A percentile compares a stretch with the other conserved stretches of the same genome.
Evolutionary conservation across 2,797 vertebrate species (phyloP).

Genomic region (Galago senegalensis): DNA sequence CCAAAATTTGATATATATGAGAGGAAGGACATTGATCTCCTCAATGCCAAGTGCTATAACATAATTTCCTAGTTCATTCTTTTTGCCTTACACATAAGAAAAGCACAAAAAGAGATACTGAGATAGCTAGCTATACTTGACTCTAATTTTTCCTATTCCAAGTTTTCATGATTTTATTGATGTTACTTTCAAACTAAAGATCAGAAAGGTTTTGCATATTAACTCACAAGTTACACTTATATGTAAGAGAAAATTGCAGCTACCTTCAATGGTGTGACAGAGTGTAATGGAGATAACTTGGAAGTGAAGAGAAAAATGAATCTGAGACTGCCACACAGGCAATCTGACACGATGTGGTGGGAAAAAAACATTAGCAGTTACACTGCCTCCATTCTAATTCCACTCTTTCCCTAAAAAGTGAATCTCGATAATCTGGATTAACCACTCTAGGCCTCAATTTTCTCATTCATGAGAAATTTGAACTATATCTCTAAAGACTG

Average conservation of each 20-base stretch:
- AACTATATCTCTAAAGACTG: constrained; percentile 41
- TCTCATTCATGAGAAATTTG: constrained; percentile 51
- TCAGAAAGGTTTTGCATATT: constrained; percentile 51
- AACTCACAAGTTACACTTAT: background rate
- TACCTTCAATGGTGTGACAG: constrained; percentile 24
- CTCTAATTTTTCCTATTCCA: constrained; percentile 36
- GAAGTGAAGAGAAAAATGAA: background rate
- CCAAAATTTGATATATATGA: constrained; percentile 35
- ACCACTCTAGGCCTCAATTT: constrained; percentile 13
- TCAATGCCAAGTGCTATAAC: background rate
- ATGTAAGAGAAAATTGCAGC: constrained; percentile 23
- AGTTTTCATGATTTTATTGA: constrained; percentile 43
- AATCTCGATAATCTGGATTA: constrained; percentile 59
- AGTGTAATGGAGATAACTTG: constrained; percentile 12
- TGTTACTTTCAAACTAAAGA: constrained; percentile 9
- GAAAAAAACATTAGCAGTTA: constrained; percentile 26
- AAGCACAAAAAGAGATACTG: constrained; percentile 41
- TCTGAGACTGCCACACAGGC: background rate
- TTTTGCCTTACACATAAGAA: constrained; percentile 51
- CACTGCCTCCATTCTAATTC: constrained; percentile 19
- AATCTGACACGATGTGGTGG: background rate
- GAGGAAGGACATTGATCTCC: background rate
- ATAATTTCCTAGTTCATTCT: constrained; percentile 43
- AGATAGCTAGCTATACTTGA: constrained; percentile 29
- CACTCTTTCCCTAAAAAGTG: constrained; percentile 43